Evolutionary conservation across 2,888 invertebrate species (phyloP), one percentile per base, ranked within the genome.

Genomic region (Epirrhoe alternata): DNA sequence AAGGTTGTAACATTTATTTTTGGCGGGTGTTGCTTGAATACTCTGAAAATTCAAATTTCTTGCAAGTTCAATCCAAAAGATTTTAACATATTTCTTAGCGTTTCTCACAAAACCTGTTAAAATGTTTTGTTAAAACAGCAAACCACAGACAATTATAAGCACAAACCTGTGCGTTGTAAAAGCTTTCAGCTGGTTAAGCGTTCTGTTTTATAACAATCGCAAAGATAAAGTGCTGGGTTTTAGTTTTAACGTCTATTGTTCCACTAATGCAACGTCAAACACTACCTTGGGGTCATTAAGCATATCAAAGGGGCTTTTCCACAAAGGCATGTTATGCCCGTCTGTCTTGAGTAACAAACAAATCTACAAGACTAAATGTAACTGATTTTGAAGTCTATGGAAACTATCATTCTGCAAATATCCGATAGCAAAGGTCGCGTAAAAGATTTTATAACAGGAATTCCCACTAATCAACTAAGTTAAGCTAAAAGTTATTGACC

Each of bases 131-230:
- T 42, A 42, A 42, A 42, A 47, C 16, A 14, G 30, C 24, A 30
- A 12, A 51, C 54, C 64, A 57, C 70, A 71, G 69, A 61, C 60
- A 33, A 61, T 54, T 30, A 65, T 31, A 52, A 71, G 70, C 70
- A 65, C 61, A 59, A 65, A 64, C 56, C 64, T 24, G 61, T 54
- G 63, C 53, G 67, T 67, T 74, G 74, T 75, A 73, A 63, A 86
- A 87, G 87, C 89, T 88, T 89, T 89, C 85, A 88, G 80, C 83
- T 82, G 80, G 80, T 83, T 83, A 81, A 76, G 69, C 79, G 78
- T 85, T 86, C 85, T 87, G 84, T 87, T 83, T 87, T 85, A 80
- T 80, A 88, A 88, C 87, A 87, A 88, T 86, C 78, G 83, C 71
- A 77, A 86, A 86, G 88, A 88, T 88, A 88, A 86, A 86, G 86